phyloP scores from a whole-genome alignment of 2,113 vertebrate genomes.

The Hemiprocne comata region DNA sequence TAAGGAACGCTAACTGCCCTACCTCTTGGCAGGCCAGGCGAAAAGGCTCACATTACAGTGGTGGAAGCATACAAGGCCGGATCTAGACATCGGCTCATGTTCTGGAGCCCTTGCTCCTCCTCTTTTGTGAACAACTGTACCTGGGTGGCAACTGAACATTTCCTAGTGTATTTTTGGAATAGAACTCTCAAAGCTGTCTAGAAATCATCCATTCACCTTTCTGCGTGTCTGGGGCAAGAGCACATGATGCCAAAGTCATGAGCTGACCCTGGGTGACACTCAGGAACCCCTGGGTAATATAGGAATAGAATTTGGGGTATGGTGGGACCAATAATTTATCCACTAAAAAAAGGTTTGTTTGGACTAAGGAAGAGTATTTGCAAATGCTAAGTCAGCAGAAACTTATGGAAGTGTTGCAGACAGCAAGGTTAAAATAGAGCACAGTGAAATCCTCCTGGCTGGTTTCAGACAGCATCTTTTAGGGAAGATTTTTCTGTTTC shows the following conservation, averaged over 20 bases:
- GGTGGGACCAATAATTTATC: background rate
- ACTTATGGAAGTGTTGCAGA: background rate
- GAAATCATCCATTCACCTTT: background rate
- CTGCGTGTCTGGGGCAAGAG: background rate
- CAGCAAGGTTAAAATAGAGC: background rate
- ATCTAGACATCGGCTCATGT: background rate
- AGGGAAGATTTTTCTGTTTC: background rate
- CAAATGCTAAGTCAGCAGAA: conserved; percentile 1
- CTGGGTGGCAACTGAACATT: background rate
- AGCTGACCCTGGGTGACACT: background rate
- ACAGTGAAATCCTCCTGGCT: background rate
- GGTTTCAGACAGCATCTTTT: background rate
- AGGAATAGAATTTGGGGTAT: background rate
- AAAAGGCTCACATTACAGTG: background rate
- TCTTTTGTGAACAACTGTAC: background rate
- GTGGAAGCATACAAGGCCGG: background rate
- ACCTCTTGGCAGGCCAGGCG: background rate
- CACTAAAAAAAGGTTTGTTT: background rate
- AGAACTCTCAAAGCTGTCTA: background rate
- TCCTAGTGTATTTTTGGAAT: conserved; percentile 28
- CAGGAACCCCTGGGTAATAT: background rate
- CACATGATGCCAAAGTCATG: background rate
- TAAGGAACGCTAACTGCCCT: background rate
- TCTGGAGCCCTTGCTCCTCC: background rate
- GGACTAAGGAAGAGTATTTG: background rate